These are phyloP conservation scores for Ramphastos sulfuratus DNA, from an alignment of 2,113 vertebrate genomes.

Conservation along the genomic window DNA sequence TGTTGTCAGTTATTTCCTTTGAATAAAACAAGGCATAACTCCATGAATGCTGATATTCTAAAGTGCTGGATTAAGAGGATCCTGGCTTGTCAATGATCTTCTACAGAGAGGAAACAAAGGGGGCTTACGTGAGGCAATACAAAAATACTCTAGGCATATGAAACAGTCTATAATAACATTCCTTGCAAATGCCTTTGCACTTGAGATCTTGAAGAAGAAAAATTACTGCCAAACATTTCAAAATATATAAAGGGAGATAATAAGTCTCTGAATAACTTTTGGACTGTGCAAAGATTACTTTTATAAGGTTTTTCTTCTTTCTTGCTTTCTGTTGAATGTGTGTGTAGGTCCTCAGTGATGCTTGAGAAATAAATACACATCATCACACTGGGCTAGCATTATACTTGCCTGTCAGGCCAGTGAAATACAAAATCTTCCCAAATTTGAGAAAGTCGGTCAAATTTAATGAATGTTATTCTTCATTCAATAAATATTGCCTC, in stretches of 20 bases:
- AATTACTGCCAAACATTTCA: not conserved
- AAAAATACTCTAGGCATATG: constrained; percentile 20
- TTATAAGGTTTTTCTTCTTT: not conserved
- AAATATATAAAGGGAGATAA: constrained; percentile 32
- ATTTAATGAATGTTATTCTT: not conserved
- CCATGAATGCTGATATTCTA: not conserved
- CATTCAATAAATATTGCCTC: not conserved
- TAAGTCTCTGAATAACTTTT: constrained; percentile 31
- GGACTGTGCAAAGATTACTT: not conserved
- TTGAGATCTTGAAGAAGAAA: constrained; percentile 31
- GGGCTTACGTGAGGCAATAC: constrained; percentile 42
- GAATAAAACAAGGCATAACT: constrained; percentile 44
- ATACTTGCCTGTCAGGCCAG: not conserved
- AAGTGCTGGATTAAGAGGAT: constrained; percentile 41
- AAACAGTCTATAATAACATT: constrained; percentile 41
- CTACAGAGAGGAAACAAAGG: constrained; percentile 21
- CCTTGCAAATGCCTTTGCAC: not conserved
- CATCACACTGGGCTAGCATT: not conserved
- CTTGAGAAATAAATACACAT: constrained; percentile 11
- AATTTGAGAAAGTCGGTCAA: not conserved
- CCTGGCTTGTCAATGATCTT: not conserved
- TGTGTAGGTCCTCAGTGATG: not conserved
- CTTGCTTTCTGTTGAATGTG: not conserved
- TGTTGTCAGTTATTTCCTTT: constrained; percentile 56
- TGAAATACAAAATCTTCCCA: not conserved